Evolutionary conservation across 2,797 vertebrate species (phyloP).

Genomic region (Ceryle rudis): DNA sequence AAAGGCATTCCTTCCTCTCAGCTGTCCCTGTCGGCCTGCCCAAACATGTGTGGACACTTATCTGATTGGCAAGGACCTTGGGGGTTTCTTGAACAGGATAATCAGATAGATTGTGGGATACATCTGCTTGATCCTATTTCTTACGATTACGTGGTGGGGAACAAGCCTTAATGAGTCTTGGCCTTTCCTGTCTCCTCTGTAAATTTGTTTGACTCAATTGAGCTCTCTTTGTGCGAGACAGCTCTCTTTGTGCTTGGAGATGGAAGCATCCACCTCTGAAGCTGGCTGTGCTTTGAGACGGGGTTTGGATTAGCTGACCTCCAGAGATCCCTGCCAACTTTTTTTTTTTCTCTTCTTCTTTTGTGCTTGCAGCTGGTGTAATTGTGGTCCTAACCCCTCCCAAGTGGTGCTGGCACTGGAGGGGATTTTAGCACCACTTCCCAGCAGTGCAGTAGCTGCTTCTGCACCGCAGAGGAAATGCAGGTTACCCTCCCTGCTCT

Average conservation of each 20-base stretch:
- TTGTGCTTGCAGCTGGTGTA: slow-evolving; percentile 58
- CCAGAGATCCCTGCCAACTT: slow-evolving; percentile 41
- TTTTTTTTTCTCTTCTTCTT: not conserved
- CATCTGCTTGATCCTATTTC: slow-evolving; percentile 67
- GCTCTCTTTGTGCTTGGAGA: slow-evolving; percentile 33
- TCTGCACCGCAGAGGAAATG: not conserved
- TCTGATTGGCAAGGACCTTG: slow-evolving; percentile 48
- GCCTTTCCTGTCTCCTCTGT: slow-evolving; percentile 61
- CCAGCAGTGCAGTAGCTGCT: slow-evolving; percentile 27
- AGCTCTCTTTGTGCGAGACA: slow-evolving; percentile 29
- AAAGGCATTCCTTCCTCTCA: not conserved
- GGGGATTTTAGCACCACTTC: slow-evolving; percentile 33
- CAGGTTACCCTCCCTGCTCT: not conserved
- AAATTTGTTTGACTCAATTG: slow-evolving; percentile 51
- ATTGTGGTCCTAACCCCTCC: slow-evolving; percentile 65
- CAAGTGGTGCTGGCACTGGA: slow-evolving; percentile 19
- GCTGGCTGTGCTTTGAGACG: slow-evolving; percentile 42
- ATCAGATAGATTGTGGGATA: slow-evolving; percentile 63
- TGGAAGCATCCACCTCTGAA: slow-evolving; percentile 66
- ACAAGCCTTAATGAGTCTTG: slow-evolving; percentile 62
- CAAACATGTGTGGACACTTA: not conserved
- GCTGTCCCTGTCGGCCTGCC: not conserved
- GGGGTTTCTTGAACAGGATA: slow-evolving; percentile 63
- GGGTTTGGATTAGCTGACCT: slow-evolving; percentile 65
- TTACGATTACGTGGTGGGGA: slow-evolving; percentile 44